Conservation (phyloP, 2,113 vertebrate genomes). For the Thunnus thynnus region DNA sequence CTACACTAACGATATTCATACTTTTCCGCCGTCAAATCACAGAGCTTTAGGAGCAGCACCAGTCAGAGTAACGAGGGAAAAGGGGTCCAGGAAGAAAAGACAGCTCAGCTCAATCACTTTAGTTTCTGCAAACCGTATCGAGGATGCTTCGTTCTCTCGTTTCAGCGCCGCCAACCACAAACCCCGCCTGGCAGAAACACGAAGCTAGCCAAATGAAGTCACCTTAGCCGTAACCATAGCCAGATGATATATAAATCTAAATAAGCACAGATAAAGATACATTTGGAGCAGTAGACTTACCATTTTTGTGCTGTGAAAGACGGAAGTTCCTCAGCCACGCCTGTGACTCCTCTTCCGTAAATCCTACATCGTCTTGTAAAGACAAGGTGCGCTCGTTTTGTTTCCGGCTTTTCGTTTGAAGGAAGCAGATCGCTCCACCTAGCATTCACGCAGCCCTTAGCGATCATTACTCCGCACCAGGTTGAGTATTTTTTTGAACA, state of each 20-base stretch:
- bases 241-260: neutral
- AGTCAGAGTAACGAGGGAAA: neutral
- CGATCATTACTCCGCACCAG: neutral
- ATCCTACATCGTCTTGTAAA: constrained; percentile 58
- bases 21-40: neutral
- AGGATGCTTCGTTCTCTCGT: constrained; percentile 60
- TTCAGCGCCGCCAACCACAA: constrained; percentile 11
- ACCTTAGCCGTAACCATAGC: neutral
- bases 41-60: neutral
- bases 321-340: constrained; percentile 87
- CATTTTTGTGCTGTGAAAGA: constrained; percentile 83
- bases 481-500: accelerated
- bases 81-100: constrained; percentile 29
- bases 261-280: constrained; percentile 5
- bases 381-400: constrained; percentile 38
- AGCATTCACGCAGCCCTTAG: accelerated
- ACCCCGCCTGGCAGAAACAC: neutral
- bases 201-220: constrained; percentile 3
- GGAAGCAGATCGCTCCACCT: neutral
- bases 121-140: constrained; percentile 46
- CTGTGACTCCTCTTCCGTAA: constrained; percentile 82
- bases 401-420: accelerated
- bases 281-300: constrained; percentile 67
- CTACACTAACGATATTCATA: neutral
- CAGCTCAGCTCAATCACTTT: constrained; percentile 47